phyloP scores from a whole-genome alignment of 92 coral and sea anemone species.

The Porites cylindrica region DNA sequence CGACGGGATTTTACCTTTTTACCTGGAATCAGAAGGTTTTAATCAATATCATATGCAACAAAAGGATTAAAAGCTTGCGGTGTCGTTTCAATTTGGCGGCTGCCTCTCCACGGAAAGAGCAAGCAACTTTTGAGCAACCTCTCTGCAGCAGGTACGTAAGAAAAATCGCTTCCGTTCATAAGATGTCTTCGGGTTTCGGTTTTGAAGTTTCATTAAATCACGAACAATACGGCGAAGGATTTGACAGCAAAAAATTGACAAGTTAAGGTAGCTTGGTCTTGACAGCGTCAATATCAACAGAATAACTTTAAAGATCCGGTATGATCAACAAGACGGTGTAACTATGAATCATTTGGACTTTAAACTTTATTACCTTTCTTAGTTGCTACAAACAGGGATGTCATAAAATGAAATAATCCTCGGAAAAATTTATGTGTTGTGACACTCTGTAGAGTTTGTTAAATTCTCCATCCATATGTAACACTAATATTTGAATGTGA shows the following conservation, averaged over 20 bases:
- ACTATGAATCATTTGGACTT: too few relatives aligned
- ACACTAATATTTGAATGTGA: too few relatives aligned
- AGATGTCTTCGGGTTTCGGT: not conserved
- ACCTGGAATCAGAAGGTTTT: not conserved
- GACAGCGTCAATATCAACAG: not conserved
- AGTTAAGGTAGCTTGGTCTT: not conserved
- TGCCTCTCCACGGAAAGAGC: not conserved
- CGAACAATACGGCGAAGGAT: not conserved
- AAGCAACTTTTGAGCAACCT: not conserved
- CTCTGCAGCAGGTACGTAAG: not conserved
- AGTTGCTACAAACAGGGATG: not conserved
- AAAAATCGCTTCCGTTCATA: not conserved
- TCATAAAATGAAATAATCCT: too few relatives aligned
- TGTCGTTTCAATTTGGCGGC: not conserved
- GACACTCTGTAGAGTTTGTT: too few relatives aligned
- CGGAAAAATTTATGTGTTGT: too few relatives aligned
- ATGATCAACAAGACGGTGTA: too few relatives aligned
- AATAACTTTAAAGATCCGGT: not conserved
- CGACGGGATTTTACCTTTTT: not conserved
- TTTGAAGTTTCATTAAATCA: not conserved
- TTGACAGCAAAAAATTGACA: not conserved
- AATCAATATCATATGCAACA: not conserved
- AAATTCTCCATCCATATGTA: too few relatives aligned
- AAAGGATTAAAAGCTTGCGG: not conserved
- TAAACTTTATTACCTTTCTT: not conserved